A percentile compares a stretch with the other conserved stretches of the same genome.
Evolutionary conservation across 1,140 invertebrate genomes (phyloP).

Genomic region (Dendrolimus kikuchii): DNA sequence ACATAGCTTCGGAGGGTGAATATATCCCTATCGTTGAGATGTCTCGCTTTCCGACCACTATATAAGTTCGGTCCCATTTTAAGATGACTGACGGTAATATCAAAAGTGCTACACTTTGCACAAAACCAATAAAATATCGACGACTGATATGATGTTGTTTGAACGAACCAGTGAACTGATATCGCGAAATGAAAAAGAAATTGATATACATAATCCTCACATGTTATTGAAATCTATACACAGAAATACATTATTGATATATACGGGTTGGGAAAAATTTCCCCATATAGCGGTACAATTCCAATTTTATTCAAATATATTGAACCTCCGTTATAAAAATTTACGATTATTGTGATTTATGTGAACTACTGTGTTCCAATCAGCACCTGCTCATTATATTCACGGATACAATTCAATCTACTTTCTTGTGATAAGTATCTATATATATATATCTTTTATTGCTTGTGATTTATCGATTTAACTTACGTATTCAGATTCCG

Average conservation of each 20-base stretch:
- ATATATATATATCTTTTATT: no score
- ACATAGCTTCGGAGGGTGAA: constrained; percentile 7
- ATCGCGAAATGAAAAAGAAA: constrained; percentile 17
- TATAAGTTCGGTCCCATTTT: constrained; percentile 6
- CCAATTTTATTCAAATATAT: no score
- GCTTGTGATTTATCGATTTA: no score
- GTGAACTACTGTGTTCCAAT: no score
- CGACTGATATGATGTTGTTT: constrained; percentile 12
- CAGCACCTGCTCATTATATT: no score
- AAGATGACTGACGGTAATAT: constrained; percentile 21
- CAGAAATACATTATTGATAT: constrained; percentile 2
- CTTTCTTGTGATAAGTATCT: no score
- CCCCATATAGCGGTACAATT: no score
- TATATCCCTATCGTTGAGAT: constrained; percentile 19
- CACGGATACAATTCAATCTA: no score
- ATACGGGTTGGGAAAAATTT: background rate
- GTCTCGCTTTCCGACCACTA: constrained; percentile 14
- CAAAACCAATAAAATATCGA: constrained; percentile 24
- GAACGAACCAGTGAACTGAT: constrained; percentile 20
- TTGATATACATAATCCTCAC: constrained; percentile 9
- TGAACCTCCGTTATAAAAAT: no score
- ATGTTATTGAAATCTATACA: background rate
- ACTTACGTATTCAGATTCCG: no score
- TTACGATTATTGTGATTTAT: no score
- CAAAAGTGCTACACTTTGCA: constrained; percentile 13